Evolutionary conservation across 2,888 invertebrate genomes (phyloP).

Genomic region (Dascillus cervinus): DNA sequence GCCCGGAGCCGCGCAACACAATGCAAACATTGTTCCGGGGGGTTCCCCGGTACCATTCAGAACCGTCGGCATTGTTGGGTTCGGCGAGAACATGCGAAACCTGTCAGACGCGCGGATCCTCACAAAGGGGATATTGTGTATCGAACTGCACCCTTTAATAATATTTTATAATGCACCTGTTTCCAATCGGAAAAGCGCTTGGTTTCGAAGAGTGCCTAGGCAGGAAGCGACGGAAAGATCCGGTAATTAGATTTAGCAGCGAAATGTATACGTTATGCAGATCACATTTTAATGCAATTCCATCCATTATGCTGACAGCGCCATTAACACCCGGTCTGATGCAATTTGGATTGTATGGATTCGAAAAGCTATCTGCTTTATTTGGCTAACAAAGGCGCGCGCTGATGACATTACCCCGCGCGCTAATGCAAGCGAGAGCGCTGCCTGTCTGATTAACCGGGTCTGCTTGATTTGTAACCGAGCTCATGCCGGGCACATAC

Average conservation of each 20-base stretch:
- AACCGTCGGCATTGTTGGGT: no score
- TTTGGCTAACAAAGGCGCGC: slow-evolving; percentile 37
- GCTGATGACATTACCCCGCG: slow-evolving; percentile 36
- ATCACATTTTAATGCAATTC: slow-evolving; percentile 49
- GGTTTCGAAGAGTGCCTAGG: no score
- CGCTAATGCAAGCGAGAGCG: slow-evolving; percentile 22
- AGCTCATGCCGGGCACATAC: slow-evolving; percentile 19
- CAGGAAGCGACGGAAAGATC: slow-evolving; percentile 11
- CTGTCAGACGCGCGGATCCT: slow-evolving; percentile 14
- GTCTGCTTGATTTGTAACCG: slow-evolving; percentile 26
- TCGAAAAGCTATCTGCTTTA: slow-evolving; percentile 41
- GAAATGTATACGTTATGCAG: slow-evolving; percentile 39
- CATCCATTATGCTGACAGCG: slow-evolving; percentile 46
- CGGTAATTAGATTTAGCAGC: slow-evolving; percentile 17
- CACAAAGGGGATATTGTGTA: slow-evolving; percentile 13
- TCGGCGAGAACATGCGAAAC: slow-evolving; percentile 17
- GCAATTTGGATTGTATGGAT: slow-evolving; percentile 43
- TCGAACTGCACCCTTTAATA: slow-evolving; percentile 16
- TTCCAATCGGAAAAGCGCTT: no score
- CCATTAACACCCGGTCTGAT: slow-evolving; percentile 44
- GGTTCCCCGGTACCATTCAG: no score
- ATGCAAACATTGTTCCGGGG: no score
- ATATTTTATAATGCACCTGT: no score
- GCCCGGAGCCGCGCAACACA: no score
- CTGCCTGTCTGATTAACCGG: slow-evolving; percentile 26